Evolutionary conservation across 2,797 vertebrate species (phyloP), one percentile per base, ranked within the genome.

Genomic region (Darevskia mixta): DNA sequence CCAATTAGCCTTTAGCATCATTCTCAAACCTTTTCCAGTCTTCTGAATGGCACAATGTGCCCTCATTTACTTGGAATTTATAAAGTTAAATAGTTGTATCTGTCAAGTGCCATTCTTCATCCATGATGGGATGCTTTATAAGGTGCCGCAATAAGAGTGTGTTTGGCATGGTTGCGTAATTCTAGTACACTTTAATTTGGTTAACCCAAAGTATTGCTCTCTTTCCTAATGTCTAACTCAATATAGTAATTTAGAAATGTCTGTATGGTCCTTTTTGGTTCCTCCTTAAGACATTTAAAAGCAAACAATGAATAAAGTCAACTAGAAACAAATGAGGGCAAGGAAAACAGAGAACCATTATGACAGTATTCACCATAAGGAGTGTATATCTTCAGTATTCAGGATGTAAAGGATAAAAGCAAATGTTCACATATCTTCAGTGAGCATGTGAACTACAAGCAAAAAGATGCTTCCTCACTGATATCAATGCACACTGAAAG

Each of bases 21-120:
- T 76, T 73, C 17, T 87, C 77, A 85, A 64, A 41, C 8, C 32
- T 78, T 82, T 69, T 72, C 88, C 0, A 0, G 66, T 58, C 58
- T 43, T 49, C 35, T 29, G 1, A 7, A 5, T 38, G 18, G n/a
- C 88, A 79, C 1, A 75, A 27, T 20, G 18, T 76, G 91, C 35
- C 83, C 87, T 88, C 43, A 83, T 45, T 85, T 85, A 76, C 79
- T 11, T n/a, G 55, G 83, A 90, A 93, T 75, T 91, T 86, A 77
- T 49, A 83, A 91, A 92, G 32, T 82, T 71, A 87, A 93, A 79
- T 77, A 69, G 69, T 7, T 58, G 3, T 17, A 85, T 79, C 18
- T 85, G 80, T 64, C 87, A 92, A 79, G 1, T 29, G 43, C 5
- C 72, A 87, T 55, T 91, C 92, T 92, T 92, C 55, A 92, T 90